Percentiles rank a stretch among this genome's conserved stretches.
phyloP scores from a whole-genome alignment of 2,888 invertebrate species.

The Euspilapteryx auroguttella region DNA sequence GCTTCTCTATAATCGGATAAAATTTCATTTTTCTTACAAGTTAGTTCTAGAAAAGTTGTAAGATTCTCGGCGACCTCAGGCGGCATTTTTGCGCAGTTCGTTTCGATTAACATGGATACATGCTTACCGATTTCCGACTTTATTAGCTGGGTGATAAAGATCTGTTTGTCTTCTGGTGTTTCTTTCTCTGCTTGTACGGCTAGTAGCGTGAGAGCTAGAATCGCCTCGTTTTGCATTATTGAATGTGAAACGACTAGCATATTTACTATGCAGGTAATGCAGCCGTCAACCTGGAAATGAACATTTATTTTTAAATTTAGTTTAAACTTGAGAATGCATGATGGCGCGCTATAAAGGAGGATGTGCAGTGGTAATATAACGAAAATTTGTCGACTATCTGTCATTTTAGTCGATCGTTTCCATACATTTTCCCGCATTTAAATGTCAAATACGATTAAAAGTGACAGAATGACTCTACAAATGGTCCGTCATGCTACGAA shows the following conservation, averaged over 20 bases:
- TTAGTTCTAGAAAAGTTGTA: conserved; percentile 42
- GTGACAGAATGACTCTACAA: too few relatives aligned
- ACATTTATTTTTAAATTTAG: background rate
- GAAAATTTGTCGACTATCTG: too few relatives aligned
- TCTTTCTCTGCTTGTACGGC: conserved; percentile 26
- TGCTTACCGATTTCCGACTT: conserved; percentile 55
- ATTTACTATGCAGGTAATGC: conserved; percentile 73
- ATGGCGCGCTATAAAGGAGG: too few relatives aligned
- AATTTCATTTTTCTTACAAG: conserved; percentile 30
- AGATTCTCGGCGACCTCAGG: conserved; percentile 52
- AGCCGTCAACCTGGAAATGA: conserved; percentile 62
- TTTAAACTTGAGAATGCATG: too few relatives aligned
- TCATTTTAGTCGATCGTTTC: too few relatives aligned
- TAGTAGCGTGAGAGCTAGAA: conserved; percentile 71
- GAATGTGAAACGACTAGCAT: conserved; percentile 84
- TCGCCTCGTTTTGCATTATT: conserved; percentile 86
- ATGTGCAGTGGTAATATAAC: too few relatives aligned
- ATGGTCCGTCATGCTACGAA: too few relatives aligned
- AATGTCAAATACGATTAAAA: too few relatives aligned
- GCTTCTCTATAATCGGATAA: conserved; percentile 31
- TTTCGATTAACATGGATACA: conserved; percentile 43
- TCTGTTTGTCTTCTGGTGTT: conserved; percentile 15
- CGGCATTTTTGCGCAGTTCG: conserved; percentile 47
- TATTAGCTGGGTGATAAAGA: conserved; percentile 31
- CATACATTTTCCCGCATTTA: too few relatives aligned